These are phyloP conservation scores for Neotoxoptera formosana DNA, from an alignment of 1,140 invertebrate species.

Conservation along the genomic window DNA sequence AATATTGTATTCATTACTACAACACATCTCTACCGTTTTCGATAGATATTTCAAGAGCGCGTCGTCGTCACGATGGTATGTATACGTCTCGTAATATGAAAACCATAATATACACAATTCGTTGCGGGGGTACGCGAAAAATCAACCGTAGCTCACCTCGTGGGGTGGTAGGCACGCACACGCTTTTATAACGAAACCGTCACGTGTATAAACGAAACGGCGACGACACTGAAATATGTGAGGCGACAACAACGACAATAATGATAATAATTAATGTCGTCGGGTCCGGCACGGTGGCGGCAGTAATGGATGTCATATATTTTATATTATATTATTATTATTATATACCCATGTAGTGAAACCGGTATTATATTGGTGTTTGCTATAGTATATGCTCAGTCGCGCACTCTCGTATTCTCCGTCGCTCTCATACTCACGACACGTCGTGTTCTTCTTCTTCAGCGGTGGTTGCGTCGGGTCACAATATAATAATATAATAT, in stretches of 20 bases:
- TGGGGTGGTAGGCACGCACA: background rate
- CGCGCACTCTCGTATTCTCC: background rate
- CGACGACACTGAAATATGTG: background rate
- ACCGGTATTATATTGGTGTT: slow-evolving; percentile 25
- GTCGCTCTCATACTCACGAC: background rate
- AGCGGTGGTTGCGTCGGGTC: background rate
- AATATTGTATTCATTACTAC: background rate
- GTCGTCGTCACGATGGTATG: background rate
- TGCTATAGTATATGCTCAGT: background rate
- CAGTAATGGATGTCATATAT: background rate
- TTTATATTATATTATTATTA: background rate
- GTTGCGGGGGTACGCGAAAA: background rate
- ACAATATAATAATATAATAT: background rate
- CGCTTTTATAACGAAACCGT: background rate
- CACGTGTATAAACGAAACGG: background rate
- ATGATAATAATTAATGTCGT: slow-evolving; percentile 12
- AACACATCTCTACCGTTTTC: background rate
- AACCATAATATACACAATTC: background rate
- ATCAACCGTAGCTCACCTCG: background rate
- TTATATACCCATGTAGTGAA: background rate
- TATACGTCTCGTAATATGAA: background rate
- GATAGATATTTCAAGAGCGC: background rate
- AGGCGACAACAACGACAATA: background rate
- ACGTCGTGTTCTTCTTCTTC: background rate
- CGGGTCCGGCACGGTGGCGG: background rate